Conservation (phyloP, 2,113 vertebrate genomes). For the Nothobranchius kuhntae region DNA sequence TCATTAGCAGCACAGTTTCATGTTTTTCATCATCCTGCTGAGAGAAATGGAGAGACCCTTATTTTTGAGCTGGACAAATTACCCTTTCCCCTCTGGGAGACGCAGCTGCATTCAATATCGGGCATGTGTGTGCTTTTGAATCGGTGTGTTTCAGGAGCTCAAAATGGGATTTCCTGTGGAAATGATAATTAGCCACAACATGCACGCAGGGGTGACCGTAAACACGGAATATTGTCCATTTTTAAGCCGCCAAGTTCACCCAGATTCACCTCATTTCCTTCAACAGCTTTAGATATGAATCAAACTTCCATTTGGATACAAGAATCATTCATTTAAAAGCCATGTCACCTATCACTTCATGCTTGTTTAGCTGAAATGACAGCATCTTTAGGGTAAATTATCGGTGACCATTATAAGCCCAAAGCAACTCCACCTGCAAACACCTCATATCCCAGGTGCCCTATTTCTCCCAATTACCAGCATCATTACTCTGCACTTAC, state of each 20-base stretch:
- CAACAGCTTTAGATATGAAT: conserved; percentile 77
- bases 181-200: conserved; percentile 91
- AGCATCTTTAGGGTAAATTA: conserved; percentile 78
- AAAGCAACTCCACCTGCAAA: conserved; percentile 76
- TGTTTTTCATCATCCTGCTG: conserved; percentile 97
- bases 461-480: conserved; percentile 77
- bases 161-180: conserved; percentile 89
- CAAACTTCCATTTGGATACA: conserved; percentile 79
- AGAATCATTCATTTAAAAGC: conserved; percentile 45
- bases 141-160: conserved; percentile 56
- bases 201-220: conserved; percentile 52
- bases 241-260: conserved; percentile 72
- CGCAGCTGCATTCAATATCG: conserved; percentile 88
- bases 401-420: conserved; percentile 72
- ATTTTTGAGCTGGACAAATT: conserved; percentile 85
- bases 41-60: conserved; percentile 94
- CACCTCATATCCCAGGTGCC: conserved; percentile 71
- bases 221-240: conserved; percentile 76
- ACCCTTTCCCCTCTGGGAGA: conserved; percentile 85
- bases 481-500: conserved; percentile 72
- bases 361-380: conserved; percentile 85
- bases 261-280: conserved; percentile 78
- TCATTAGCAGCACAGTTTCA: conserved; percentile 95
- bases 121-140: conserved; percentile 42
- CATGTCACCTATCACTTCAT: conserved; percentile 80